phyloP scores from a whole-genome alignment of 2,113 vertebrate genomes.

The Varanus komodoensis region DNA sequence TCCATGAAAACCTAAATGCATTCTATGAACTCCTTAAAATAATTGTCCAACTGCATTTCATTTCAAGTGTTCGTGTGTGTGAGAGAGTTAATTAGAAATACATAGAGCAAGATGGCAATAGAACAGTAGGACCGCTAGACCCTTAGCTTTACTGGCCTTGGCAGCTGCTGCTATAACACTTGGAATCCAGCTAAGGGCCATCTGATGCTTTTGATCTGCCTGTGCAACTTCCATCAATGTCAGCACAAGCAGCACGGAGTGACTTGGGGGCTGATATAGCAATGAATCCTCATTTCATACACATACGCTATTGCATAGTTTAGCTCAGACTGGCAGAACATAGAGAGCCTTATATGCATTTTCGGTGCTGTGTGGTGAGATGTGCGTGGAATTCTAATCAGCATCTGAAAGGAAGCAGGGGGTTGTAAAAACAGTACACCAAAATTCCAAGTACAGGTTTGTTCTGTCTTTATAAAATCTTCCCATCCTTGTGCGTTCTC shows the following conservation, averaged over 20 bases:
- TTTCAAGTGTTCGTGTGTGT: constrained; percentile 13
- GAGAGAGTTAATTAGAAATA: constrained; percentile 56
- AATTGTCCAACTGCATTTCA: constrained; percentile 54
- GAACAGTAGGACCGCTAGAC: constrained; percentile 53
- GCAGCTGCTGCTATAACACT: neutral
- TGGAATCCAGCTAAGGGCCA: constrained; percentile 28
- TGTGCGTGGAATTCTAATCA: constrained; percentile 67
- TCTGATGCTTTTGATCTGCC: constrained; percentile 58
- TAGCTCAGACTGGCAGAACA: constrained; percentile 47
- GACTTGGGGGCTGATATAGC: constrained; percentile 52
- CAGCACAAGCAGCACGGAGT: neutral
- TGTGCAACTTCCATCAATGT: constrained; percentile 50
- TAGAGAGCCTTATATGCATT: constrained; percentile 54
- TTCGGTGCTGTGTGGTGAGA: constrained; percentile 44
- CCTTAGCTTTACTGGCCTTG: constrained; percentile 39
- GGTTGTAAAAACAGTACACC: constrained; percentile 52
- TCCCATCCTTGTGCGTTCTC: constrained; percentile 19
- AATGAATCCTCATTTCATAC: constrained; percentile 56
- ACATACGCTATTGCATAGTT: constrained; percentile 37
- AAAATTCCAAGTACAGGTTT: constrained; percentile 45
- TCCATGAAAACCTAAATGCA: constrained; percentile 15
- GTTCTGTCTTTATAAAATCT: constrained; percentile 37
- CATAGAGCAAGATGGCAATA: constrained; percentile 30
- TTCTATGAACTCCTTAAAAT: constrained; percentile 35
- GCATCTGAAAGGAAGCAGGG: constrained; percentile 44